A percentile compares a stretch with the other conserved stretches of the same genome.
Evolutionary conservation across 2,797 vertebrate genomes (phyloP).

Genomic region (Staurois parvus): DNA sequence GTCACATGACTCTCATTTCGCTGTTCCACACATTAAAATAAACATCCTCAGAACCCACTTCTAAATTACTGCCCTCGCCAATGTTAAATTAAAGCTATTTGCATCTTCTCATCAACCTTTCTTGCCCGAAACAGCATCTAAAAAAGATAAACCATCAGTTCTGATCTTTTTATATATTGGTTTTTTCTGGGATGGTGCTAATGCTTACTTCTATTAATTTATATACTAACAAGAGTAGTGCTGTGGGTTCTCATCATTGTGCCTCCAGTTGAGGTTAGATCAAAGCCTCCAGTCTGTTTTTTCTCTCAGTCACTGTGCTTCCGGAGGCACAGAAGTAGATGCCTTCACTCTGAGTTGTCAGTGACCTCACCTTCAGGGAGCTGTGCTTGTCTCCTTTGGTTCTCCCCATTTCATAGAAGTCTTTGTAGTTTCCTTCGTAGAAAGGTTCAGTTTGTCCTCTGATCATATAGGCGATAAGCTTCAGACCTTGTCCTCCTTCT

Average conservation of each 20-base stretch:
- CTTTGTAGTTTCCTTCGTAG: neutral
- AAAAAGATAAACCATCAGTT: neutral
- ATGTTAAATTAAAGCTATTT: too few relatives aligned
- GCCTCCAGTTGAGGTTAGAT: slow-evolving; percentile 10
- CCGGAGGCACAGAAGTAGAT: slow-evolving; percentile 47
- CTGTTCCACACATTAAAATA: too few relatives aligned
- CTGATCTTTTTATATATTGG: too few relatives aligned
- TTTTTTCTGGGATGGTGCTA: too few relatives aligned
- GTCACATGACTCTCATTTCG: too few relatives aligned
- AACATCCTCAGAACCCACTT: too few relatives aligned
- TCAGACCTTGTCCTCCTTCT: neutral
- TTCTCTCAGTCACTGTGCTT: slow-evolving; percentile 52
- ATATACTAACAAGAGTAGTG: neutral
- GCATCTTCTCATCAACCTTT: too few relatives aligned
- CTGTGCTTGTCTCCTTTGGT: neutral
- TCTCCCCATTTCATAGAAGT: neutral
- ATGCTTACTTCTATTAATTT: neutral
- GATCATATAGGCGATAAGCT: slow-evolving; percentile 2
- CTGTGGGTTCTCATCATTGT: neutral
- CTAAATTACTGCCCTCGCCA: too few relatives aligned
- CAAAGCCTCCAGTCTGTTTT: slow-evolving; percentile 21
- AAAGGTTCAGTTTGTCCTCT: neutral
- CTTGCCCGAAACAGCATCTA: neutral
- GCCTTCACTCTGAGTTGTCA: neutral
- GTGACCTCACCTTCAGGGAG: neutral